Evolutionary conservation across 2,888 invertebrate species (phyloP), one percentile per base, ranked within the genome.

Genomic region (Callosobruchus maculatus): DNA sequence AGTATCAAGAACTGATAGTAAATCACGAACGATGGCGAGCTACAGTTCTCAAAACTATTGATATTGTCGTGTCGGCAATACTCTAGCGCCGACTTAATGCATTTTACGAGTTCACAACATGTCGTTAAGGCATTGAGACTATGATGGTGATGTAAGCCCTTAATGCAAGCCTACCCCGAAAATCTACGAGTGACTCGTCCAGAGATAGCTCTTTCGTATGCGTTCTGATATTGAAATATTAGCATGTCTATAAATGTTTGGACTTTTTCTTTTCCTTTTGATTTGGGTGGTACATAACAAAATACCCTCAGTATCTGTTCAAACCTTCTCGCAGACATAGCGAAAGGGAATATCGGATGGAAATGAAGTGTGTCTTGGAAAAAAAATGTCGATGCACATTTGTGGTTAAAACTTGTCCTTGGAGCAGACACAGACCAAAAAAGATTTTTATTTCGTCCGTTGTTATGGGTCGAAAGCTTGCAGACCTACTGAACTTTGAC

Each of bases 341-440:
- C 21, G 20, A 22, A 66, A 13, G 21, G 20, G 67, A 76, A 76
- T 21, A 74, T 26, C 21, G 74, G 76, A 49, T 76, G 76, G 67
- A 72, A 71, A 13, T 71, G 72, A n/a, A 74, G 26, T 69, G 30
- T 20, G 71, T 49, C 73, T 21, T 4, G 30, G 30, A 9, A 70
- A 30, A 74, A 67, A 76, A 73, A 49, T 71, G 26, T 1, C 68
- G 73, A 3, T 69, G 31, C 71, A 71, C 49, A 69, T 67, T 71
- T 71, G 70, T 7, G 18, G 72, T 70, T 7, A 66, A 67, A 67
- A 75, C 68, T 72, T 76, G 73, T 3, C 74, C 74, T 66, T 74
- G 73, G 26, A 76, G 73, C 21, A 75, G 49, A 73, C 74, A 75
- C 69, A 77, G 66, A 70, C 75, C 77, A 69, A 77, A 68, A 74